Conservation (phyloP, 2,113 vertebrate genomes). For the Marcusenius ussheri region DNA sequence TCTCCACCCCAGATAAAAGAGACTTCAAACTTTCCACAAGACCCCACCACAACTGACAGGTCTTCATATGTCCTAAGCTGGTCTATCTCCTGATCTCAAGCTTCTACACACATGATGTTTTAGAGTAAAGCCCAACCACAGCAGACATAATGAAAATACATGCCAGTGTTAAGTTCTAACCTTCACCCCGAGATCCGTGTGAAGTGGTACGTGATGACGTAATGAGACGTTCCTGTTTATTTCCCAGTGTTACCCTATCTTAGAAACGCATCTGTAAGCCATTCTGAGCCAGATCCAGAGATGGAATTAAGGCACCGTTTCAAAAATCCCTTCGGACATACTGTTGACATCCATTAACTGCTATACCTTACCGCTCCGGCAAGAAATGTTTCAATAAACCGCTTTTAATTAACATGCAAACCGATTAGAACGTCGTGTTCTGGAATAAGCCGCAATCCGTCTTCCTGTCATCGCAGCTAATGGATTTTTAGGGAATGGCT, state of each 20-base stretch:
- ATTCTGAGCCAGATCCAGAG: not conserved
- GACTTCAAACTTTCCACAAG: not conserved
- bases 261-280: not conserved
- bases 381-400: conserved; percentile 58
- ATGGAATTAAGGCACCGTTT: not conserved
- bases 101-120: not conserved
- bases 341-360: conserved; percentile 46
- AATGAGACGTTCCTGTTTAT: not conserved
- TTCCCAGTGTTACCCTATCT: not conserved
- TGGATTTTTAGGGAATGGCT: conserved; percentile 52
- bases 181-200: not conserved
- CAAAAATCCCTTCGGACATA: not conserved
- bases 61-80: not conserved
- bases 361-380: conserved; percentile 43
- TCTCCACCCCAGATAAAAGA: not conserved
- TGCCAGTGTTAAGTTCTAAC: not conserved
- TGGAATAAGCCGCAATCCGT: conserved; percentile 58
- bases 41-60: not conserved
- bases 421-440: conserved; percentile 63
- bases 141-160: not conserved
- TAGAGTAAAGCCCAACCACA: not conserved
- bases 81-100: not conserved
- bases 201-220: not conserved
- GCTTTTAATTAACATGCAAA: conserved; percentile 60
- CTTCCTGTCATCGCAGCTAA: conserved; percentile 58